A percentile compares a stretch with the other conserved stretches of the same genome.
These are phyloP conservation scores for Lepidochrysops patricia DNA, from an alignment of 2,888 invertebrate genomes.

Conservation along the genomic window DNA sequence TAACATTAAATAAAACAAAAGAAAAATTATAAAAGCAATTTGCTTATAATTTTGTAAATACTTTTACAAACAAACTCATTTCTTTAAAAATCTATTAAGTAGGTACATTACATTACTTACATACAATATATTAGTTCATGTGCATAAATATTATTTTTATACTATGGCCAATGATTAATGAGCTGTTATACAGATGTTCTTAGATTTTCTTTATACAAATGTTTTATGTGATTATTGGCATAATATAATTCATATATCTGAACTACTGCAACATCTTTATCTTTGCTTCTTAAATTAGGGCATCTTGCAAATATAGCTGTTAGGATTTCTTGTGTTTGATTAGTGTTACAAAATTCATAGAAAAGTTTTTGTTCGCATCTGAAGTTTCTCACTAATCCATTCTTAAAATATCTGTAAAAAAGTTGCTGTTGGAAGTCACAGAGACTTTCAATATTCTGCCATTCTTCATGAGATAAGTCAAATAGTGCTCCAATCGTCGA, in stretches of 20 bases:
- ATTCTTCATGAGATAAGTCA: constrained; percentile 45
- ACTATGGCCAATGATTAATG: too few relatives aligned
- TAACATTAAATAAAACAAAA: too few relatives aligned
- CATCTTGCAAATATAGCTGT: constrained; percentile 46
- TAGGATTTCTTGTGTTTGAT: constrained; percentile 46
- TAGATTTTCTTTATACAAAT: constrained; percentile 43
- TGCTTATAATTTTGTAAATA: too few relatives aligned
- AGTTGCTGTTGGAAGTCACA: constrained; percentile 46
- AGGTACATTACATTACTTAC: too few relatives aligned
- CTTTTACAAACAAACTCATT: too few relatives aligned
- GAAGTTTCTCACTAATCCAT: constrained; percentile 48
- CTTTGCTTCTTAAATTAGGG: constrained; percentile 48
- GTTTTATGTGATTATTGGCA: constrained; percentile 41
- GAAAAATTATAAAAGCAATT: too few relatives aligned
- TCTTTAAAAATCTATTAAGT: too few relatives aligned
- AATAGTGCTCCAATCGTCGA: constrained; percentile 46
- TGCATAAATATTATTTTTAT: too few relatives aligned
- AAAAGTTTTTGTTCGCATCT: constrained; percentile 55
- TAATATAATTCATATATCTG: constrained; percentile 46
- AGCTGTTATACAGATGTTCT: constrained; percentile 17
- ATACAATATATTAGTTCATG: too few relatives aligned
- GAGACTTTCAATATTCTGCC: constrained; percentile 52
- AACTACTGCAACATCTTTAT: constrained; percentile 48
- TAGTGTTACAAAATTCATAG: constrained; percentile 57
- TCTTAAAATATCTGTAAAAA: constrained; percentile 62